These are phyloP conservation scores for Silvanus unidentatus DNA, from an alignment of 2,888 invertebrate genomes.

Conservation along the genomic window DNA sequence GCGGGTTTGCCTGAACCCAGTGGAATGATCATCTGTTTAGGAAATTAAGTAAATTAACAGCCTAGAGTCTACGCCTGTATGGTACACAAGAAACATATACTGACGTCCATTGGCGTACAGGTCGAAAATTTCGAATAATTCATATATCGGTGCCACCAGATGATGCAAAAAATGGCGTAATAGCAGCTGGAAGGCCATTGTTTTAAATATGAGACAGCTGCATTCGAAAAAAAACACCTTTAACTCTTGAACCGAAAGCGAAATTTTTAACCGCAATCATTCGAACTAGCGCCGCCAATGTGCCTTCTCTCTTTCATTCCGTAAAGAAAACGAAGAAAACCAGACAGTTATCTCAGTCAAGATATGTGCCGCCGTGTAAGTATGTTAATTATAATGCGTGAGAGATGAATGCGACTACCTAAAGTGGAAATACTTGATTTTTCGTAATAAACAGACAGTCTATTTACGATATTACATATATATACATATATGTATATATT, in stretches of 20 bases:
- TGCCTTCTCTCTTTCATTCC: neutral
- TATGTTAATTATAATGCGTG: constrained; percentile 9
- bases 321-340: constrained; percentile 2
- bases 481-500: no score
- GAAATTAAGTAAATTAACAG: constrained; percentile 10
- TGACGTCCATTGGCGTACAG: no score
- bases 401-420: constrained; percentile 3
- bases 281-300: neutral
- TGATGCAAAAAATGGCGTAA: no score
- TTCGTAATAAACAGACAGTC: neutral
- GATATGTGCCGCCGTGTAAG: constrained; percentile 4
- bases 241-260: no score
- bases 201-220: constrained; percentile 3
- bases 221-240: neutral
- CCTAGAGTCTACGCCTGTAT: neutral
- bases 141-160: no score
- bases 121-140: no score
- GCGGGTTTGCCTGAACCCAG: constrained; percentile 1
- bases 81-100: no score
- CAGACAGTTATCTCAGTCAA: constrained; percentile 9
- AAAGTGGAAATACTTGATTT: constrained; percentile 2
- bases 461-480: neutral
- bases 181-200: neutral
- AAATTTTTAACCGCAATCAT: no score
- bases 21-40: constrained; percentile 10